Percentiles rank a stretch among this genome's conserved stretches.
These are phyloP conservation scores for Addax nasomaculatus DNA, from an alignment of 2,113 vertebrate genomes.

Conservation along the genomic window DNA sequence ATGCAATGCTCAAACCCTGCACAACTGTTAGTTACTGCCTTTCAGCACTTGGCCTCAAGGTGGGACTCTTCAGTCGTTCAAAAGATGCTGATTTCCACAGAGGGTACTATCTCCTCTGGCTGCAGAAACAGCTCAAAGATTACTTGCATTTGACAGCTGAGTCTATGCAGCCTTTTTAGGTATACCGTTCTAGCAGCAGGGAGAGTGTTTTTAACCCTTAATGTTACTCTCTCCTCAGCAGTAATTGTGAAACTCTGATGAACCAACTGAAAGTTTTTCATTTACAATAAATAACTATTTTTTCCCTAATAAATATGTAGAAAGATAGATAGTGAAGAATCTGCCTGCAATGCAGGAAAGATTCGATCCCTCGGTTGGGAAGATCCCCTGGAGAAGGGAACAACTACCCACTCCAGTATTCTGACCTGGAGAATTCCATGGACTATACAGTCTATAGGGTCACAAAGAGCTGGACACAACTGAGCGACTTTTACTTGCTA, in stretches of 20 bases:
- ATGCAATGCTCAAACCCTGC: not conserved
- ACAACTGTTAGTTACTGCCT: not conserved
- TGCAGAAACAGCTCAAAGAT: not conserved
- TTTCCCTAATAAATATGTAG: not conserved
- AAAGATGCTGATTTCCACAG: not conserved
- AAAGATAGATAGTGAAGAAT: not conserved
- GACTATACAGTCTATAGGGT: not conserved
- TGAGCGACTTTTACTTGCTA: not conserved
- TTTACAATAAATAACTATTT: constrained; percentile 5
- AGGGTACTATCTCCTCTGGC: not conserved
- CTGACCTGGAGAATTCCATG: not conserved
- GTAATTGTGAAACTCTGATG: not conserved
- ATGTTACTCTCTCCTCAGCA: not conserved
- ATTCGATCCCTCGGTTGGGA: not conserved
- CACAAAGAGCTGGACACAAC: not conserved
- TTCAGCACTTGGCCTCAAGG: not conserved
- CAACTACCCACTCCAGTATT: not conserved
- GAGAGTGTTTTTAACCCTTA: not conserved
- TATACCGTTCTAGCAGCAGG: not conserved
- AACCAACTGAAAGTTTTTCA: constrained; percentile 22
- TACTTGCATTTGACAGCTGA: not conserved
- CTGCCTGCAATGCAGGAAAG: not conserved
- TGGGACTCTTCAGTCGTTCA: not conserved
- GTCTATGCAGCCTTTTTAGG: not conserved
- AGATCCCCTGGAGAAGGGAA: not conserved